Evolutionary conservation across 1,140 invertebrate species (phyloP).

Genomic region (Parapsyche elsis): DNA sequence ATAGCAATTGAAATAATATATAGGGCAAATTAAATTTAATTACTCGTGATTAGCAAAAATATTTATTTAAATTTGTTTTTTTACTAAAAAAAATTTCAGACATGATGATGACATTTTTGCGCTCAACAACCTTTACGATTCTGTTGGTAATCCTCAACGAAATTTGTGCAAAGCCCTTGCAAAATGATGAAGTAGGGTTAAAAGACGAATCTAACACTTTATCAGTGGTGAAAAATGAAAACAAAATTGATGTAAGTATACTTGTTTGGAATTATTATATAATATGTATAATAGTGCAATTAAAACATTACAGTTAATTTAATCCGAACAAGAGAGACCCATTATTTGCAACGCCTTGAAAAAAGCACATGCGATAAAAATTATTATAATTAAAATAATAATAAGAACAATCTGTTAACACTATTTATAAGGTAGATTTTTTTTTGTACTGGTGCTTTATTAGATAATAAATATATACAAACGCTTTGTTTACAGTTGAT

Average conservation of each 20-base stretch:
- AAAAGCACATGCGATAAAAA: neutral
- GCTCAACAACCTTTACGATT: neutral
- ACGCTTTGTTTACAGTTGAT: no score
- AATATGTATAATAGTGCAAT: neutral
- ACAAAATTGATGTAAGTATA: neutral
- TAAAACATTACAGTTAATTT: slow-evolving; percentile 5
- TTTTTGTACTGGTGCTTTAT: no score
- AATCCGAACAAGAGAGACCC: neutral
- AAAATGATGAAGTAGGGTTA: neutral
- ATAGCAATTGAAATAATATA: no score
- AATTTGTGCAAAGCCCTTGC: neutral
- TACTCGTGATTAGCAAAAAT: no score
- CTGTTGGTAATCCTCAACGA: neutral
- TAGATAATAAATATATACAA: no score
- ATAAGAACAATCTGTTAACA: neutral
- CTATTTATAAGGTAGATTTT: neutral
- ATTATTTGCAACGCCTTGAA: slow-evolving; percentile 7
- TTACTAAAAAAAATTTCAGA: no score
- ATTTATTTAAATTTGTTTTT: no score
- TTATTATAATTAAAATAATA: neutral
- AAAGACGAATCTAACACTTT: neutral
- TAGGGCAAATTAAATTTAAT: no score
- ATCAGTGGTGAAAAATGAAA: neutral
- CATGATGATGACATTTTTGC: neutral
- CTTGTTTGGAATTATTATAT: neutral